phyloP scores from a whole-genome alignment of 2,888 invertebrate genomes.

The Plebejus melissa region DNA sequence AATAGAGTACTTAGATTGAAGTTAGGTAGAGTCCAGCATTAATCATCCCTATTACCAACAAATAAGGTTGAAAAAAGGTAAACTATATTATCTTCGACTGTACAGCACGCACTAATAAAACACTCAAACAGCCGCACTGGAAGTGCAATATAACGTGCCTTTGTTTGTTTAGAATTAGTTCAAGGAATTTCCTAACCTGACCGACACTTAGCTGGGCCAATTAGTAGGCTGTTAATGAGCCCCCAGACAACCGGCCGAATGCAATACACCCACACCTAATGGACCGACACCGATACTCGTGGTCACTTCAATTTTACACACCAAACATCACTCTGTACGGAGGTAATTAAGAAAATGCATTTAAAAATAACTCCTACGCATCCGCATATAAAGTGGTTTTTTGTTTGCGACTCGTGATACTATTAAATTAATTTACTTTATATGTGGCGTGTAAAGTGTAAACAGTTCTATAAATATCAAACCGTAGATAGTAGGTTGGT shows the following conservation, averaged over 20 bases:
- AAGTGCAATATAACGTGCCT: constrained; percentile 34
- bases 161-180: constrained; percentile 60
- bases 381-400: neutral
- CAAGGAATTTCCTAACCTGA: constrained; percentile 66
- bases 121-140: constrained; percentile 30
- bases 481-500: neutral
- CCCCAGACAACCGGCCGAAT: constrained; percentile 57
- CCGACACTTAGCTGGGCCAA: constrained; percentile 67
- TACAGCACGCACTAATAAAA: constrained; percentile 28
- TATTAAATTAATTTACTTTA: constrained; percentile 25
- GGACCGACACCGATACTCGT: constrained; percentile 40
- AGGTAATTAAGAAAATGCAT: constrained; percentile 4
- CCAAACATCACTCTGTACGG: neutral
- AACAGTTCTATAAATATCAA: constrained; percentile 26
- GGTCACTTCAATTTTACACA: constrained; percentile 47
- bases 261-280: constrained; percentile 40
- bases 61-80: neutral
- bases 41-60: neutral
- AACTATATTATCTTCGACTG: neutral
- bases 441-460: constrained; percentile 29
- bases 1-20: constrained; percentile 12
- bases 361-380: neutral
- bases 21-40: neutral
- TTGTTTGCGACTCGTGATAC: neutral
- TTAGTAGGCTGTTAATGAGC: constrained; percentile 73